Conservation (phyloP, 2,113 vertebrate genomes). For the Solea solea region DNA sequence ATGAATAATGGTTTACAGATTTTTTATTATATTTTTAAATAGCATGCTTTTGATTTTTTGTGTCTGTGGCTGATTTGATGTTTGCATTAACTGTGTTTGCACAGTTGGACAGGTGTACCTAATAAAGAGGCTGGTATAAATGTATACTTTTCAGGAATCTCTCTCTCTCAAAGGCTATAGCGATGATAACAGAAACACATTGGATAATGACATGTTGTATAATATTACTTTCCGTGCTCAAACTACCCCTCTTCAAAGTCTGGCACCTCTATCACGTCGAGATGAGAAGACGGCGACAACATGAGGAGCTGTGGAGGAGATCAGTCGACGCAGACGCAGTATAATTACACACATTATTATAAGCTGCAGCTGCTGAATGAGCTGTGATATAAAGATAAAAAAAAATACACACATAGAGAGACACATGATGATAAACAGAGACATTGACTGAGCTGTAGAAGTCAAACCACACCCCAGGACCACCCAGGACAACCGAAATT, state of each 20-base stretch:
- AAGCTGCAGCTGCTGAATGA: slow-evolving; percentile 7
- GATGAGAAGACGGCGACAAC: neutral
- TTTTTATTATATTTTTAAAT: too few relatives aligned
- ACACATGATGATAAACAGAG: slow-evolving; percentile 10
- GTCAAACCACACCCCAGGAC: neutral
- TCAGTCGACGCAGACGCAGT: neutral
- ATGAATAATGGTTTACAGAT: too few relatives aligned
- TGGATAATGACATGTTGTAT: too few relatives aligned
- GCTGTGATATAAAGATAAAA: neutral
- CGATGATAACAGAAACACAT: too few relatives aligned
- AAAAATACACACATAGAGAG: neutral
- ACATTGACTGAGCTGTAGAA: slow-evolving; percentile 2
- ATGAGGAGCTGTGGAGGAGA: neutral
- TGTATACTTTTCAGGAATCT: too few relatives aligned
- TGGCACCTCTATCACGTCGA: neutral
- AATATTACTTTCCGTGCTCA: too few relatives aligned
- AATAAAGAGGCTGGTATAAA: too few relatives aligned
- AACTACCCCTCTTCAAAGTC: neutral
- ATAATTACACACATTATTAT: slow-evolving; percentile 10
- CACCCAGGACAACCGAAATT: slow-evolving; percentile 45
- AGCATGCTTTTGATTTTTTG: too few relatives aligned
- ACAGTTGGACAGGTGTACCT: too few relatives aligned
- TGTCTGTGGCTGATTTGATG: too few relatives aligned
- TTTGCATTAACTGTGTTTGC: too few relatives aligned
- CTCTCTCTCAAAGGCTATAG: too few relatives aligned